Evolutionary conservation across 2,888 invertebrate genomes (phyloP).

Genomic region (Xestia rhomboidea): DNA sequence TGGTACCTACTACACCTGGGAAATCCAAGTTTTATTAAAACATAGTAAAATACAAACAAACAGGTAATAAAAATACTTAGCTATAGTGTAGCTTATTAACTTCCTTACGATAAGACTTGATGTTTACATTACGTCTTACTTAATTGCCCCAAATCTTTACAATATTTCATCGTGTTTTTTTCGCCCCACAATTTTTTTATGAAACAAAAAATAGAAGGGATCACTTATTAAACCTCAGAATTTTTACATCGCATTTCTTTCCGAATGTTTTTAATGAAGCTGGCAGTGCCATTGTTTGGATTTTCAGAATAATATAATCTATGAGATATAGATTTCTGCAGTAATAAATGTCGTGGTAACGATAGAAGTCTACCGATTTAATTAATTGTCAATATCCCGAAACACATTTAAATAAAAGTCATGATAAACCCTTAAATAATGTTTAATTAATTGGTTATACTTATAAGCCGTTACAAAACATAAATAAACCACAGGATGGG

Average conservation of each 20-base stretch:
- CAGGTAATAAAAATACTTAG: slow-evolving; percentile 13
- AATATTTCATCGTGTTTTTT: not conserved
- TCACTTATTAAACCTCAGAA: not conserved
- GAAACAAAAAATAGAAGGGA: not conserved
- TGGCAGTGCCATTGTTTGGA: not conserved
- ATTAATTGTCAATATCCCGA: not conserved
- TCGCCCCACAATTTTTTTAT: not conserved
- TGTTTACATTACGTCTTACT: slow-evolving; percentile 23
- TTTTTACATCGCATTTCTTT: not conserved
- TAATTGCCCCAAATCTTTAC: slow-evolving; percentile 15
- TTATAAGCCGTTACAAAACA: not conserved
- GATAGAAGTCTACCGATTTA: not conserved
- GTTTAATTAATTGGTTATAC: slow-evolving; percentile 1
- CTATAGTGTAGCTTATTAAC: not conserved
- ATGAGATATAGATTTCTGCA: not conserved
- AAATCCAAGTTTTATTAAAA: slow-evolving; percentile 26
- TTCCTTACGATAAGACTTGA: slow-evolving; percentile 26
- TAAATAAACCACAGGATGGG: slow-evolving; percentile 18
- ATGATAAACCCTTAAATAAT: not conserved
- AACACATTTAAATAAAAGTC: not conserved
- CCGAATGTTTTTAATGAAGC: slow-evolving; percentile 16
- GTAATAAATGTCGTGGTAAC: not conserved
- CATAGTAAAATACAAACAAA: slow-evolving; percentile 23
- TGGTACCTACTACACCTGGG: slow-evolving; percentile 7
- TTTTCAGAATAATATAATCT: slow-evolving; percentile 1